Percentiles rank a stretch among this genome's conserved stretches.
phyloP scores from a whole-genome alignment of 1,140 invertebrate species.

The Sycophila sp. region DNA sequence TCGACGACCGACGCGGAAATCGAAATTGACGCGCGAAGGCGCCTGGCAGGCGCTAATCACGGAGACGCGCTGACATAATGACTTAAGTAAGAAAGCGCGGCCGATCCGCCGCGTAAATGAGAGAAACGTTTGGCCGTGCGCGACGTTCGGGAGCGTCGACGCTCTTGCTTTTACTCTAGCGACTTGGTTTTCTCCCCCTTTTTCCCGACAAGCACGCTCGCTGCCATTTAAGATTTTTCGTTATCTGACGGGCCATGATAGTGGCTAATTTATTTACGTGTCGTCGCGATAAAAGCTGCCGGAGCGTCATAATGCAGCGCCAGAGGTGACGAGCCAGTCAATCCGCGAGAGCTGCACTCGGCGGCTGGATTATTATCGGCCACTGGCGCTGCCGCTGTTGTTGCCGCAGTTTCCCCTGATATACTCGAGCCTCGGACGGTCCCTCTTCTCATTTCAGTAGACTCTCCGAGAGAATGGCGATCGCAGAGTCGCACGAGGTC shows the following conservation, averaged over 20 bases:
- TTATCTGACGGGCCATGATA: constrained; percentile 14
- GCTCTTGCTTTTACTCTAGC: no score
- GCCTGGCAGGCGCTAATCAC: not conserved
- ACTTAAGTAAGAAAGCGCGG: not conserved
- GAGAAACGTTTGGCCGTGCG: no score
- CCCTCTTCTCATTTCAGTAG: constrained; percentile 42
- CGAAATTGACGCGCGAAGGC: not conserved
- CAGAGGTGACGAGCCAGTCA: not conserved
- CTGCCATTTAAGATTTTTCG: no score
- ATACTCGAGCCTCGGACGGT: not conserved
- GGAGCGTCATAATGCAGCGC: not conserved
- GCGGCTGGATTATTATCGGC: not conserved
- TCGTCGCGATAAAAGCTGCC: not conserved
- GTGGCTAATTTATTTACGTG: constrained; percentile 16
- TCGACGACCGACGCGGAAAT: no score
- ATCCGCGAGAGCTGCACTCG: not conserved
- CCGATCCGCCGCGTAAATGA: no score
- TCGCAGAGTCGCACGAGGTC: constrained; percentile 50
- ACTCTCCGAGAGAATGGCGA: constrained; percentile 54
- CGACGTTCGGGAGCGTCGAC: no score
- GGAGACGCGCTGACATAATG: not conserved
- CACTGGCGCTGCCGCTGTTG: not conserved
- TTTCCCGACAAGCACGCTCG: no score
- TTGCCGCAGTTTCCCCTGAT: not conserved
- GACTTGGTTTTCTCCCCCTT: no score